Evolutionary conservation across 2,113 vertebrate genomes (phyloP).

Genomic region (Tenrec ecaudatus): DNA sequence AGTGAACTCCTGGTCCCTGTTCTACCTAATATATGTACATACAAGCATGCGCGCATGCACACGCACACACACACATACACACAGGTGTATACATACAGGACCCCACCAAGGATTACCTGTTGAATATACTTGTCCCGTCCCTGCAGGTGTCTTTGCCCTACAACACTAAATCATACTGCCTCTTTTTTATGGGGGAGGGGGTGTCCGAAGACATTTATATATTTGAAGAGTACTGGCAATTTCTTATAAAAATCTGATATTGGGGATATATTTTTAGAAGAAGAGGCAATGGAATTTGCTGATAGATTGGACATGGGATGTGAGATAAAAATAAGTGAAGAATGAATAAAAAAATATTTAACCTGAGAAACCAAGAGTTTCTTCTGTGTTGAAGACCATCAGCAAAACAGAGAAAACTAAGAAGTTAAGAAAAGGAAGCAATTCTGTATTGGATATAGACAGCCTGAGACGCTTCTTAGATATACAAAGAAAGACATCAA

Average conservation of each 20-base stretch:
- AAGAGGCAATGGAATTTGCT: not conserved
- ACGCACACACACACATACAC: no score
- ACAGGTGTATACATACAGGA: no score
- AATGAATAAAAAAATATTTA: not conserved
- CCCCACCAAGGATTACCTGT: not conserved
- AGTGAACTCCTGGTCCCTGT: no score
- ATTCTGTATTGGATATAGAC: not conserved
- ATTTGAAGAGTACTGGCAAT: not conserved
- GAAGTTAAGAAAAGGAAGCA: not conserved
- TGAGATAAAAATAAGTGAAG: not conserved
- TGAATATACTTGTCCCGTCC: not conserved
- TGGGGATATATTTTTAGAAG: not conserved
- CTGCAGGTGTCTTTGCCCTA: not conserved
- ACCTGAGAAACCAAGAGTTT: not conserved
- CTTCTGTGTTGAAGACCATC: not conserved
- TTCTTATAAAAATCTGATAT: not conserved
- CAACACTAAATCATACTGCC: no score
- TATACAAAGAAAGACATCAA: not conserved
- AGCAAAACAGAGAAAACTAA: not conserved
- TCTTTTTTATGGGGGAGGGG: no score
- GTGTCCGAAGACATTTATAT: no score
- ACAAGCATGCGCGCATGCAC: not conserved
- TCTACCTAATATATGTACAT: no score
- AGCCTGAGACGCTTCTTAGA: not conserved
- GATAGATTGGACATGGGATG: not conserved